These are phyloP conservation scores for Cichlasoma orientale DNA, from an alignment of 2,797 vertebrate species.

Conservation along the genomic window DNA sequence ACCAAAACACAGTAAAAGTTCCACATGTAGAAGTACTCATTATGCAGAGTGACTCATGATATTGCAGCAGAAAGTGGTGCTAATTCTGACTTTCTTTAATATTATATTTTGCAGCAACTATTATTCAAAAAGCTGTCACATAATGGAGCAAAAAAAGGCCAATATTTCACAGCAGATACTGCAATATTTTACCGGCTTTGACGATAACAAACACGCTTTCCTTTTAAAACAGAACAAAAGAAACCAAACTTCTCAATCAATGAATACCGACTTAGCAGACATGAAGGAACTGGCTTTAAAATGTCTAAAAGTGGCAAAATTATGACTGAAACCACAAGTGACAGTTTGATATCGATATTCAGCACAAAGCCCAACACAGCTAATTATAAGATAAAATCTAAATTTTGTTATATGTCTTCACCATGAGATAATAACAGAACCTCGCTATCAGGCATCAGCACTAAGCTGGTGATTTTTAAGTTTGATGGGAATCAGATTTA, in stretches of 20 bases:
- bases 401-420: neutral
- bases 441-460: neutral
- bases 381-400: neutral
- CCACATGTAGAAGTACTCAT: neutral
- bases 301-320: neutral
- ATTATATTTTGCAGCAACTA: neutral
- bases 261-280: neutral
- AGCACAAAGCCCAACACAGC: neutral
- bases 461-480: neutral
- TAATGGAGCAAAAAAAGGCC: neutral
- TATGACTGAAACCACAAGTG: neutral
- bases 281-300: no score
- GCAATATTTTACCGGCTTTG: neutral
- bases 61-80: neutral
- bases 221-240: neutral
- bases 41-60: no score
- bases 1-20: neutral
- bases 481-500: neutral
- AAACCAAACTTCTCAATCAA: neutral
- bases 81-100: neutral
- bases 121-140: neutral
- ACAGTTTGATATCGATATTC: neutral
- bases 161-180: neutral
- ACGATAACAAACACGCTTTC: neutral
- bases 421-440: neutral